A percentile compares a stretch with the other conserved stretches of the same genome.
Evolutionary conservation across 2,113 vertebrate species (phyloP).

Genomic region (Myrmophylax atrothorax): DNA sequence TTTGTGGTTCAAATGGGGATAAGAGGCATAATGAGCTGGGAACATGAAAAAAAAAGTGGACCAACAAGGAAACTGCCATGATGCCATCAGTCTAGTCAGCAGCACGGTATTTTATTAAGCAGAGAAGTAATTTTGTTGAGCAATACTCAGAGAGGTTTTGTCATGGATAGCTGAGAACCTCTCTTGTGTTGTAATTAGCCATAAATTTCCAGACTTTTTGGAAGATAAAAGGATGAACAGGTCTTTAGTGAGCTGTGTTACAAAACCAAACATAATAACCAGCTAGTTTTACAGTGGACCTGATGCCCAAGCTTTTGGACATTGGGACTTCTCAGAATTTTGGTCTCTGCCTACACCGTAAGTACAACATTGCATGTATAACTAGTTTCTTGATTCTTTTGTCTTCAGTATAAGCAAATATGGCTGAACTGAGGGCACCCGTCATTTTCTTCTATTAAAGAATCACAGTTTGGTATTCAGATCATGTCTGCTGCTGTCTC

Average conservation of each 20-base stretch:
- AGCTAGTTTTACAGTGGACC: neutral
- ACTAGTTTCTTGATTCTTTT: neutral
- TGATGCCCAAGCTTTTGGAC: neutral
- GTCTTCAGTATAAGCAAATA: neutral
- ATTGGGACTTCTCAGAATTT: neutral
- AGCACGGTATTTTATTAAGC: conserved; percentile 47
- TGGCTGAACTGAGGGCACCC: neutral
- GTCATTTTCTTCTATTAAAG: neutral
- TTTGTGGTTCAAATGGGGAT: conserved; percentile 17
- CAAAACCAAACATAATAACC: neutral
- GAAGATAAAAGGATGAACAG: neutral
- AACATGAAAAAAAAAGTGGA: conserved; percentile 5
- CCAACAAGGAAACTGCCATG: conserved; percentile 9
- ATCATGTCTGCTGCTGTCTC: neutral
- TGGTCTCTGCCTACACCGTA: neutral
- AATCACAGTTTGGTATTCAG: neutral
- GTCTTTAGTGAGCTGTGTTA: neutral
- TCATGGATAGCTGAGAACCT: conserved; percentile 17
- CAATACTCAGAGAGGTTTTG: conserved; percentile 13
- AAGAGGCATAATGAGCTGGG: conserved; percentile 1
- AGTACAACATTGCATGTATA: neutral
- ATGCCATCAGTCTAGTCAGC: conserved; percentile 61
- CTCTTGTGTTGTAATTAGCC: conserved; percentile 1
- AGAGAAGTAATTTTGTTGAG: conserved; percentile 52
- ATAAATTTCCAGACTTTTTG: neutral